Conservation (phyloP, 2,797 vertebrate species). For the Pangasius sanitwongsei region DNA sequence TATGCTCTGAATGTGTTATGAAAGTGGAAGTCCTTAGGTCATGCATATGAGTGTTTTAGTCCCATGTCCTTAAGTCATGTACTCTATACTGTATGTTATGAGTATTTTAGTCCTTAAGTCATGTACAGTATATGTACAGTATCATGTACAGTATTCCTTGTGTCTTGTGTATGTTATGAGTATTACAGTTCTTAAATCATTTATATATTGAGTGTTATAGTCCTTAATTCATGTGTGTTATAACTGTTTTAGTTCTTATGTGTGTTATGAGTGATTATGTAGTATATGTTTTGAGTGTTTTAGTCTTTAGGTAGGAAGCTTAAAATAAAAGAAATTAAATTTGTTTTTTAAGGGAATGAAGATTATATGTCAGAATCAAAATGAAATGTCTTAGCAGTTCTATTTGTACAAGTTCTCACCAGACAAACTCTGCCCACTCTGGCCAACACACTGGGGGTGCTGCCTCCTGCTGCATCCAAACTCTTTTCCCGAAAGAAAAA, state of each 20-base stretch:
- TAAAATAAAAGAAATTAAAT: not conserved
- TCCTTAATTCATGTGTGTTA: not conserved
- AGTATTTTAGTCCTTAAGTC: not conserved
- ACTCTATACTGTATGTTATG: not conserved
- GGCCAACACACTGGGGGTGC: conserved; percentile 68
- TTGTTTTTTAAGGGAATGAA: not conserved
- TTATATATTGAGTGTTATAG: not conserved
- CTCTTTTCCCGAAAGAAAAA: conserved; percentile 76
- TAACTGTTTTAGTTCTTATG: not conserved
- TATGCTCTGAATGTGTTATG: not conserved
- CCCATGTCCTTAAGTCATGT: not conserved
- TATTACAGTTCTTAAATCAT: not conserved
- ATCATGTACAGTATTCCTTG: too few relatives aligned
- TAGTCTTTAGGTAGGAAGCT: not conserved
- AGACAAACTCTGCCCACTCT: conserved; percentile 74
- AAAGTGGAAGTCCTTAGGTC: not conserved
- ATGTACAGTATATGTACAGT: not conserved
- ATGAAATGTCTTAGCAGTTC: not conserved
- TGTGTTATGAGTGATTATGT: not conserved
- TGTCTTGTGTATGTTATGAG: not conserved
- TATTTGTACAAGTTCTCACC: conserved; percentile 59
- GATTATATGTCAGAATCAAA: not conserved
- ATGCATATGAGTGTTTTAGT: not conserved
- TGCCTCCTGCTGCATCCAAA: conserved; percentile 65
- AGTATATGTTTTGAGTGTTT: not conserved